A percentile compares a stretch with the other conserved stretches of the same genome.
phyloP scores from a whole-genome alignment of 2,797 vertebrate genomes.

The Rhinoraja longicauda region DNA sequence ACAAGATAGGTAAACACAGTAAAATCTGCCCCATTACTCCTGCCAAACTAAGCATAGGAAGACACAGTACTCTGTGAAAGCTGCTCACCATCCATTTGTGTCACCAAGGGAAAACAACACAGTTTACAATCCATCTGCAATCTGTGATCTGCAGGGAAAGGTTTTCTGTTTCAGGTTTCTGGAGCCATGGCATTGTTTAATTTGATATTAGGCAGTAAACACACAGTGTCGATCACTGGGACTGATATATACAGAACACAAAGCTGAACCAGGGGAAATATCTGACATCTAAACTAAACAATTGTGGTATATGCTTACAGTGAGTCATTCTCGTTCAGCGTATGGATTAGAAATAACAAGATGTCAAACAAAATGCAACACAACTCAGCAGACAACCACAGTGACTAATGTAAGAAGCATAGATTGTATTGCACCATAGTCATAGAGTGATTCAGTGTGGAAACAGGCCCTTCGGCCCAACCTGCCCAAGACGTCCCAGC shows the following conservation, averaged over 20 bases:
- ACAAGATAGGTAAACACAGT: too few species aligned
- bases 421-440: not conserved
- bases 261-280: not conserved
- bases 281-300: not conserved
- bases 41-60: not conserved
- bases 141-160: not conserved
- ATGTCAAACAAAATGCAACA: not conserved
- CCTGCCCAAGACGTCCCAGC: too few species aligned
- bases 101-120: not conserved
- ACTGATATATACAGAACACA: not conserved
- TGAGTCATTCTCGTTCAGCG: not conserved
- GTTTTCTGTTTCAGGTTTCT: not conserved
- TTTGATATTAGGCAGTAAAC: not conserved
- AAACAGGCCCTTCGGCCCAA: too few species aligned
- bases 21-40: too few species aligned
- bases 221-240: not conserved
- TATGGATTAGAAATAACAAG: not conserved
- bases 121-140: not conserved
- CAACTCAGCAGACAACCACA: not conserved
- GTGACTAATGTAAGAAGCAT: not conserved
- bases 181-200: not conserved
- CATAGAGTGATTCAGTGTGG: too few species aligned
- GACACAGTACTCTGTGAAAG: not conserved
- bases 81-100: not conserved
- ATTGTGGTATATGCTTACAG: not conserved